Conservation (phyloP, 2,113 vertebrate species). For the Xenus cinereus region DNA sequence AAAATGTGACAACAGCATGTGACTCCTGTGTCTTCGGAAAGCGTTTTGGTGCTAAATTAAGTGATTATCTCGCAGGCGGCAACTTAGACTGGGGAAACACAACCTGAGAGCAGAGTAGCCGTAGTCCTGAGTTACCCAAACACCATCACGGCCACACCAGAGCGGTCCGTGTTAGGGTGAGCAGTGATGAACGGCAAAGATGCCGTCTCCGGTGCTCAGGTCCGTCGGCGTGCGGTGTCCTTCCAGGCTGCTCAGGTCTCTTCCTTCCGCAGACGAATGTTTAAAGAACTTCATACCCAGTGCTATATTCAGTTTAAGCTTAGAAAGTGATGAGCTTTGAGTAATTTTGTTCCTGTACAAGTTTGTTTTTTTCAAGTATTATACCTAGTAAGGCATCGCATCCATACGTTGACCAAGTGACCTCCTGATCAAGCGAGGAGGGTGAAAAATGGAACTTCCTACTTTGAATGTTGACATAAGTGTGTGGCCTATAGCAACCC, state of each 20-base stretch:
- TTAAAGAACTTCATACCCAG: background rate
- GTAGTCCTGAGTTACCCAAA: background rate
- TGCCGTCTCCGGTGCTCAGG: background rate
- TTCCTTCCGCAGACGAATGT: background rate
- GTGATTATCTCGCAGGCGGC: background rate
- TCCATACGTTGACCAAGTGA: background rate
- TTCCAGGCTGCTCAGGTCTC: background rate
- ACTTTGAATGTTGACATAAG: background rate
- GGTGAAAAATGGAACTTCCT: background rate
- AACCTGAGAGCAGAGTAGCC: background rate
- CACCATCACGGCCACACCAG: background rate
- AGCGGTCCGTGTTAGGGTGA: rapidly evolving
- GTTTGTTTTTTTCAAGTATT: background rate
- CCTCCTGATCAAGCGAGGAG: background rate
- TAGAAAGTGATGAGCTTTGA: background rate
- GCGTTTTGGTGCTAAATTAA: background rate
- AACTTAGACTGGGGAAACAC: background rate
- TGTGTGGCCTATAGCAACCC: background rate
- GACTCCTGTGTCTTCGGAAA: background rate
- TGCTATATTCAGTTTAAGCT: background rate
- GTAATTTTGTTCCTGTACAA: background rate
- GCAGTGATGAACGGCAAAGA: background rate
- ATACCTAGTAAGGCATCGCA: background rate
- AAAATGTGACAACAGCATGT: background rate
- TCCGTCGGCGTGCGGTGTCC: rapidly evolving